Evolutionary conservation across 64 coral and sea anemone genomes (phyloP), one percentile per base, ranked within the genome.

Genomic region (Actinia equina): DNA sequence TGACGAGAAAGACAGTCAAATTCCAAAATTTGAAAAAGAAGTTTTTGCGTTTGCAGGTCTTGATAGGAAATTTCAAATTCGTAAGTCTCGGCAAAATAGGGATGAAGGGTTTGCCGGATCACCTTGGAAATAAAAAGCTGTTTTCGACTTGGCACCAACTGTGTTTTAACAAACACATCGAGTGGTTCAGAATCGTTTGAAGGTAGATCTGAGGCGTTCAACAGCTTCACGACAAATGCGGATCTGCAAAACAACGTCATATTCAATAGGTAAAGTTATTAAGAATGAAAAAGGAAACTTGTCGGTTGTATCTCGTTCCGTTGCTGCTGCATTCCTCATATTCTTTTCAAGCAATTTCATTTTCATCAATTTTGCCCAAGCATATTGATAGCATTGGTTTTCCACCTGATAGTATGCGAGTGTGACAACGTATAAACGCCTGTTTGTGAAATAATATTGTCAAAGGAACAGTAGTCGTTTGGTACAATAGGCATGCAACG

Each of bases 51-150:
- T 19, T 94, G 93, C 3, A 99, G 64, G 17, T 95, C 88, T 52
- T 92, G 83, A 44, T 93, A 95, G 19, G 88, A 89, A 53, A 95
- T 95, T 17, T 99, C 97, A 93, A 99, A 99, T 44, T 99, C 90
- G 44, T 95, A 99, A 56, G 82, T 79, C 71, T 99, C 97, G 25
- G 95, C 83, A 44, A 95, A 99, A 19, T 86, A 77, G 10, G 97
- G 97, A 17, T 99, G 94, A 12, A 90, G 70, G 14, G 93, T 93
- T 55, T 92, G 91, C 43, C 97, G 86, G 55, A 92, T 85, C 5
- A 99, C 91, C 83, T 95, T 99, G 19, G 97, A 99, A 46, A 94
- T 93, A 43, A 89, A 99, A 83, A 93, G 84, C 86, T 95, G 97
- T 58, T 90, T 88, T 16, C 86, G 79, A 84, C 91, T 94, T 52